A percentile compares a stretch with the other conserved stretches of the same genome.
These are phyloP conservation scores for Haemorhous mexicanus DNA, from an alignment of 2,113 vertebrate species.

Conservation along the genomic window DNA sequence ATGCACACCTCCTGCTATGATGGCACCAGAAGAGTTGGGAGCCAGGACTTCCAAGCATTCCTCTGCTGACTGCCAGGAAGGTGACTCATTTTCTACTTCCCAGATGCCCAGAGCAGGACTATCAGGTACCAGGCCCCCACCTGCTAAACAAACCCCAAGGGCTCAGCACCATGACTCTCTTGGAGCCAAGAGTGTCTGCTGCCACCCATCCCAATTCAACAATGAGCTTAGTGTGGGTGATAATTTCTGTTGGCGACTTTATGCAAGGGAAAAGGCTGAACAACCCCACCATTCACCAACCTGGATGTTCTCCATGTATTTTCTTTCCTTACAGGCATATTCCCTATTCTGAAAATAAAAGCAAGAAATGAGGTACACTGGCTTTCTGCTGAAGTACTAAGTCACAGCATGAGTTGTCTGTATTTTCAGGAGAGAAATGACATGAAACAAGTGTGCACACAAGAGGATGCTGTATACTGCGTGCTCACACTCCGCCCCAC, in stretches of 20 bases:
- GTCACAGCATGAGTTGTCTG: not conserved
- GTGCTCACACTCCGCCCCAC: rapidly evolving
- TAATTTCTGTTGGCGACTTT: not conserved
- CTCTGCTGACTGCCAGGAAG: not conserved
- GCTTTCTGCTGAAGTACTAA: not conserved
- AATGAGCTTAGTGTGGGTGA: not conserved
- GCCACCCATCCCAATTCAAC: not conserved
- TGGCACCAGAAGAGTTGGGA: not conserved
- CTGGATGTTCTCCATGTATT: not conserved
- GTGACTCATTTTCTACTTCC: not conserved
- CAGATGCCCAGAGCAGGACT: not conserved
- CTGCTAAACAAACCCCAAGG: rapidly evolving
- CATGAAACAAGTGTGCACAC: not conserved
- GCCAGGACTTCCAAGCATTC: not conserved
- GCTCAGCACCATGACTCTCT: not conserved
- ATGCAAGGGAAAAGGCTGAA: not conserved
- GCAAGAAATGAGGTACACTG: not conserved
- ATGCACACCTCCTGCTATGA: not conserved
- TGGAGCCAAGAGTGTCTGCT: not conserved
- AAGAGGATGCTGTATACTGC: rapidly evolving
- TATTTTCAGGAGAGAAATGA: not conserved
- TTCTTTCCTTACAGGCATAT: not conserved
- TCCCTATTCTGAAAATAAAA: not conserved
- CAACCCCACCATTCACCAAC: not conserved
- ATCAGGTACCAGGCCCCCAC: not conserved